phyloP scores from a whole-genome alignment of 2,888 invertebrate genomes.

The Helicoverpa assulta region DNA sequence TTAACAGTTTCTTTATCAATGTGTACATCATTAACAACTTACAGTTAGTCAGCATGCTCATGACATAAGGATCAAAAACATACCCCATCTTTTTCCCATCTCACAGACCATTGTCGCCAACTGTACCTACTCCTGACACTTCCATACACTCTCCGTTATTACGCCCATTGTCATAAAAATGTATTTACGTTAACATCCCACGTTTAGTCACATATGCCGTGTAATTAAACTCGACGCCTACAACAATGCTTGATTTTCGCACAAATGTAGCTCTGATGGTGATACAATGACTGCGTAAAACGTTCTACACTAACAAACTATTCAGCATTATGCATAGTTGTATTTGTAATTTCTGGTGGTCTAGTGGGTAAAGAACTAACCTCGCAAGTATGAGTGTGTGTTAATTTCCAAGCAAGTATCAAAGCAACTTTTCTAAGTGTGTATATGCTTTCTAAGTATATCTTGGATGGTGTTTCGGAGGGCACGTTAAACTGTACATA shows the following conservation, averaged over 20 bases:
- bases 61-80: slow-evolving; percentile 34
- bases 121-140: slow-evolving; percentile 3
- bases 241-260: slow-evolving; percentile 20
- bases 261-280: slow-evolving; percentile 4
- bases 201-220: slow-evolving; percentile 9
- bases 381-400: too few species aligned
- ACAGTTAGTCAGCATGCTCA: not conserved
- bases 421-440: too few species aligned
- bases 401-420: too few species aligned
- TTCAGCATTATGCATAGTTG: not conserved
- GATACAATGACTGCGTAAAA: slow-evolving; percentile 18
- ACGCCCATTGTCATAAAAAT: slow-evolving; percentile 7
- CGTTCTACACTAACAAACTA: not conserved
- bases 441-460: too few species aligned
- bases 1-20: too few species aligned
- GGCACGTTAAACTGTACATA: too few species aligned
- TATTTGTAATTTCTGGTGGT: not conserved
- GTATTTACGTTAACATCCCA: not conserved
- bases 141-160: slow-evolving; percentile 9
- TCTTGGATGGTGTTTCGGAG: too few species aligned
- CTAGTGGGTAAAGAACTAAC: too few species aligned
- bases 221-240: slow-evolving; percentile 22
- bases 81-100: slow-evolving; percentile 18
- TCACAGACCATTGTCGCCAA: slow-evolving; percentile 11
- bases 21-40: not conserved